phyloP scores from a whole-genome alignment of 2,888 invertebrate genomes.

The Polietes domitor region DNA sequence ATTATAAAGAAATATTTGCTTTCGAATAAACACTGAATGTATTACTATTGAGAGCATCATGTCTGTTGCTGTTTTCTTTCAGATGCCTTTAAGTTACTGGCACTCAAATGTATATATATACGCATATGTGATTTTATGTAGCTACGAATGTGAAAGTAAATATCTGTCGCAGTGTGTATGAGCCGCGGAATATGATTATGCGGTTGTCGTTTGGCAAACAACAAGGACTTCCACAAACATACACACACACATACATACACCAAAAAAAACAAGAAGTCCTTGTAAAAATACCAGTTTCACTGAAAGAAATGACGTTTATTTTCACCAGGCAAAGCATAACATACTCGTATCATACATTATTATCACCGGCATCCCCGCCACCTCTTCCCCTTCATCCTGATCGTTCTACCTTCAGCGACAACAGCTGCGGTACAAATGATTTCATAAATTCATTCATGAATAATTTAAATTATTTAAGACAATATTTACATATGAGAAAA shows the following conservation, averaged over 20 bases:
- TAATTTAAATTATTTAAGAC: slow-evolving; percentile 33
- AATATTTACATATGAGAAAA: slow-evolving; percentile 21
- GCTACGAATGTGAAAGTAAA: no score
- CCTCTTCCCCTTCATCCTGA: background rate
- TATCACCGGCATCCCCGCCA: background rate
- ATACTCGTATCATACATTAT: slow-evolving; percentile 14
- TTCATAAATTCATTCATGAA: slow-evolving; percentile 35
- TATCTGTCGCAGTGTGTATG: background rate
- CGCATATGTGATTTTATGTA: no score
- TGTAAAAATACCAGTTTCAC: background rate
- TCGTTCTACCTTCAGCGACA: background rate
- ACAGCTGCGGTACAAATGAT: slow-evolving; percentile 12
- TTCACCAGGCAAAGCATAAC: background rate
- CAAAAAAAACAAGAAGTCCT: background rate
- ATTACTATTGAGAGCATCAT: no score
- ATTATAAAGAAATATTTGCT: no score
- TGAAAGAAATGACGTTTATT: background rate
- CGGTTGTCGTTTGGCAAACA: slow-evolving; percentile 1
- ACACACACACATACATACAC: no score
- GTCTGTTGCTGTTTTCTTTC: no score
- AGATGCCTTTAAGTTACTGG: no score
- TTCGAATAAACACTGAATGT: no score
- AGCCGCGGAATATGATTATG: slow-evolving; percentile 10
- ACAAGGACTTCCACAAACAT: background rate
- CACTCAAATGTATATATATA: no score